These are phyloP conservation scores for Acrocyrtus sp. DNA, from an alignment of 2,888 invertebrate genomes.

Conservation along the genomic window DNA sequence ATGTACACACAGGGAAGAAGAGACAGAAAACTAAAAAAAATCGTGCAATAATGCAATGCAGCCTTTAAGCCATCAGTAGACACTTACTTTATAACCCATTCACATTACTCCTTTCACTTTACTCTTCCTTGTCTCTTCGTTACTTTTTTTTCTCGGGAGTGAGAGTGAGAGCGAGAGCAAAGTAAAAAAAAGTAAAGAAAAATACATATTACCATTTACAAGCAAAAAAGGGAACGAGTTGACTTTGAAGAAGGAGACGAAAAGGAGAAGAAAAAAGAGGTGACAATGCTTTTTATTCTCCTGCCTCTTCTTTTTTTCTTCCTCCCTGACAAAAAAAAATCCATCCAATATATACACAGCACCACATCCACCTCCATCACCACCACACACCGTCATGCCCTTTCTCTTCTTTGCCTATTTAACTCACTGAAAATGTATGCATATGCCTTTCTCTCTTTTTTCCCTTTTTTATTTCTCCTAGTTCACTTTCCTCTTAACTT, in stretches of 20 bases:
- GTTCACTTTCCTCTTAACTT: slow-evolving; percentile 9
- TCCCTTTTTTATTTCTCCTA: slow-evolving; percentile 13
- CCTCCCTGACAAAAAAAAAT: too few relatives aligned
- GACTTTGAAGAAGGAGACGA: slow-evolving; percentile 56
- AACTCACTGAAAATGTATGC: too few relatives aligned
- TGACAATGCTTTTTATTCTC: slow-evolving; percentile 52
- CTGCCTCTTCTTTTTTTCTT: slow-evolving; percentile 13
- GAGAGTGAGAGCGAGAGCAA: too few relatives aligned
- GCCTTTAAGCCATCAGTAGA: background rate
- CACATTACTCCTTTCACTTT: slow-evolving; percentile 17
- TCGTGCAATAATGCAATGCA: background rate
- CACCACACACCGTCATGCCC: too few relatives aligned
- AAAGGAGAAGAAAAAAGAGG: slow-evolving; percentile 51
- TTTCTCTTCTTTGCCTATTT: too few relatives aligned
- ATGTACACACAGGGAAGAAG: slow-evolving; percentile 3
- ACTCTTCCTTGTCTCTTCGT: background rate
- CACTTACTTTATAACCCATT: background rate
- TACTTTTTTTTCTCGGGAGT: background rate
- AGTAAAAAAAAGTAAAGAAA: slow-evolving; percentile 23
- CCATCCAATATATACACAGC: background rate
- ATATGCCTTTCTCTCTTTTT: slow-evolving; percentile 10
- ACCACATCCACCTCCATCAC: too few relatives aligned
- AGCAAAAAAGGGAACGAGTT: slow-evolving; percentile 57
- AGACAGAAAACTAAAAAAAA: too few relatives aligned
- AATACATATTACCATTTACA: slow-evolving; percentile 34